Conservation (phyloP, 2,797 vertebrate genomes). For the Oreochromis grahami region DNA sequence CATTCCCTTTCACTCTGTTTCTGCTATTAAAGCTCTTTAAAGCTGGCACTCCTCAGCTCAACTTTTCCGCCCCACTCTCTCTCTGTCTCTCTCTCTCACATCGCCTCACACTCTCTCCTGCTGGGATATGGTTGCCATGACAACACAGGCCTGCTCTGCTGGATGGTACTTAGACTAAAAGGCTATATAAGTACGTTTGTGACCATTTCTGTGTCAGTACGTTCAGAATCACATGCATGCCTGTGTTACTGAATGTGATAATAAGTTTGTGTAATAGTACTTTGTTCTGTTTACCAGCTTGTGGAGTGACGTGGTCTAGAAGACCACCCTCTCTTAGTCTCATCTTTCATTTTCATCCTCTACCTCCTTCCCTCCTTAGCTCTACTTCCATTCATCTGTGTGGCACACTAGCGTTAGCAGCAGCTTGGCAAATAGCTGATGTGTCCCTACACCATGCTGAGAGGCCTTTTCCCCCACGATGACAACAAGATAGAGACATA, state of each 20-base stretch:
- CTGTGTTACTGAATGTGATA: slow-evolving; percentile 18
- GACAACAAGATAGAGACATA: not conserved
- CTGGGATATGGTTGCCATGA: slow-evolving; percentile 48
- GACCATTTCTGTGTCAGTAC: not conserved
- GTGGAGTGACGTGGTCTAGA: not conserved
- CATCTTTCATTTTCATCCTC: not conserved
- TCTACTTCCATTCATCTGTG: not conserved
- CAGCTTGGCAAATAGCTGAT: not conserved
- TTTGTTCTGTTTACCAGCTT: not conserved
- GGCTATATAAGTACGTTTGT: slow-evolving; percentile 23
- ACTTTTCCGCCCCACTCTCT: slow-evolving; percentile 11
- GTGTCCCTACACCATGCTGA: not conserved
- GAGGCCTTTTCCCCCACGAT: not conserved
- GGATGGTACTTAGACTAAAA: slow-evolving; percentile 61
- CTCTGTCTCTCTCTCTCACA: not conserved
- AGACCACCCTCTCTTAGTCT: not conserved
- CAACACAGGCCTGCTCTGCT: slow-evolving; percentile 36
- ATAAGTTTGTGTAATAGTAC: slow-evolving; percentile 1
- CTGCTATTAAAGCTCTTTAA: not conserved
- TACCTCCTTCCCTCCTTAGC: not conserved
- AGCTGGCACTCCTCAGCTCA: not conserved
- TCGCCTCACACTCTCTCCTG: not conserved
- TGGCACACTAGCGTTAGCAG: not conserved
- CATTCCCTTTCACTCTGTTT: not conserved
- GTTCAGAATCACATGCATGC: not conserved